phyloP scores from a whole-genome alignment of 2,888 invertebrate species.

The Drosophila multiciliata region DNA sequence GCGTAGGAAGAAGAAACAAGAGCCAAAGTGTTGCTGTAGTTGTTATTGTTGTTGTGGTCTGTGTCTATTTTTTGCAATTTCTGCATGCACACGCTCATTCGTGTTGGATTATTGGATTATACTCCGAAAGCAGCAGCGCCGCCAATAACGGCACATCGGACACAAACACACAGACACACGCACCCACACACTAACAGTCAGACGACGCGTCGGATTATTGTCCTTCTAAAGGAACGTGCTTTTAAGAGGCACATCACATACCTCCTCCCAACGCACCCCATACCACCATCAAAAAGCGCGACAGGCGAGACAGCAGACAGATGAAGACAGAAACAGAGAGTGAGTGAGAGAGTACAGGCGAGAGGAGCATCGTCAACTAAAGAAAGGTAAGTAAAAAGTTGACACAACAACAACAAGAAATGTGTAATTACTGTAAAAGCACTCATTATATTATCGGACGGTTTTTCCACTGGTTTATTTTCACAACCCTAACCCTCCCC shows the following conservation, averaged over 20 bases:
- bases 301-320: slow-evolving; percentile 4
- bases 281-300: slow-evolving; percentile 17
- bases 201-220: slow-evolving; percentile 63
- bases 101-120: slow-evolving; percentile 81
- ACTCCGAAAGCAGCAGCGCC: slow-evolving; percentile 61
- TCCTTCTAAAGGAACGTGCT: slow-evolving; percentile 65
- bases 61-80: slow-evolving; percentile 76
- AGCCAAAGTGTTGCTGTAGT: slow-evolving; percentile 60
- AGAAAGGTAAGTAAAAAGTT: slow-evolving; percentile 42
- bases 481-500: neutral
- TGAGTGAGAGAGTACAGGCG: neutral
- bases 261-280: neutral
- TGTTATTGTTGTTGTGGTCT: slow-evolving; percentile 51
- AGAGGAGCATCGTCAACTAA: slow-evolving; percentile 16
- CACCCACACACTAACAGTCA: slow-evolving; percentile 18
- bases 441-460: slow-evolving; percentile 3
- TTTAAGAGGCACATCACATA: slow-evolving; percentile 49
- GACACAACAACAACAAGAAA: slow-evolving; percentile 17
- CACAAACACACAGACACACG: slow-evolving; percentile 40
- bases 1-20: slow-evolving; percentile 33
- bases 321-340: neutral
- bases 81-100: slow-evolving; percentile 76
- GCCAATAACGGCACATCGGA: slow-evolving; percentile 60
- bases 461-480: neutral
- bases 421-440: slow-evolving; percentile 20